Percentiles rank a stretch among this genome's conserved stretches.
Conservation (phyloP, 2,113 vertebrate genomes). For the Ptilonorhynchus violaceus region DNA sequence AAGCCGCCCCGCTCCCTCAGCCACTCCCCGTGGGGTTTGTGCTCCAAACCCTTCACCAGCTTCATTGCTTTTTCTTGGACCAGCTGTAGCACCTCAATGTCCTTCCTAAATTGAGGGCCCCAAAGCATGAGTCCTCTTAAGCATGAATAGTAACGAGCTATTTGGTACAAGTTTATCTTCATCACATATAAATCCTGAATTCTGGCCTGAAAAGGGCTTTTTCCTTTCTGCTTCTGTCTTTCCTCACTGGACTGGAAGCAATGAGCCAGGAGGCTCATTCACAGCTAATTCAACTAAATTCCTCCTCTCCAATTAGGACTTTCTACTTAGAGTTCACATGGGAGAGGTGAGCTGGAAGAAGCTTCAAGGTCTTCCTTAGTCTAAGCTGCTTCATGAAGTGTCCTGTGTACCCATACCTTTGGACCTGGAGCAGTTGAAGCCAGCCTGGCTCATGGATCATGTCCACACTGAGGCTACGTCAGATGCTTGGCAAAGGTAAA, state of each 20-base stretch:
- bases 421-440: neutral
- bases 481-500: neutral
- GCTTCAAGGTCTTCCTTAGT: neutral
- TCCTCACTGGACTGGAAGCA: neutral
- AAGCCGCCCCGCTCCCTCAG: neutral
- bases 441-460: accelerated
- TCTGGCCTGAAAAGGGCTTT: neutral
- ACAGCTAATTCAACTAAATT: neutral
- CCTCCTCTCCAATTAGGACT: too few relatives aligned
- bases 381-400: neutral
- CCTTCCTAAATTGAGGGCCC: neutral
- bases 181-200: neutral
- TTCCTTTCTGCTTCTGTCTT: neutral
- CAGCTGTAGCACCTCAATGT: neutral
- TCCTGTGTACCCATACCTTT: accelerated
- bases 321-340: neutral
- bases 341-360: neutral
- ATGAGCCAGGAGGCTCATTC: neutral
- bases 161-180: neutral
- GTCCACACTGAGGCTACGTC: accelerated
- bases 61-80: neutral
- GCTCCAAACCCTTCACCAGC: neutral
- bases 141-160: neutral
- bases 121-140: neutral
- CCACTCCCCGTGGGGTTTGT: neutral